Evolutionary conservation across 2,113 vertebrate species (phyloP), one percentile per base, ranked within the genome.

Genomic region (Sprattus sprattus): DNA sequence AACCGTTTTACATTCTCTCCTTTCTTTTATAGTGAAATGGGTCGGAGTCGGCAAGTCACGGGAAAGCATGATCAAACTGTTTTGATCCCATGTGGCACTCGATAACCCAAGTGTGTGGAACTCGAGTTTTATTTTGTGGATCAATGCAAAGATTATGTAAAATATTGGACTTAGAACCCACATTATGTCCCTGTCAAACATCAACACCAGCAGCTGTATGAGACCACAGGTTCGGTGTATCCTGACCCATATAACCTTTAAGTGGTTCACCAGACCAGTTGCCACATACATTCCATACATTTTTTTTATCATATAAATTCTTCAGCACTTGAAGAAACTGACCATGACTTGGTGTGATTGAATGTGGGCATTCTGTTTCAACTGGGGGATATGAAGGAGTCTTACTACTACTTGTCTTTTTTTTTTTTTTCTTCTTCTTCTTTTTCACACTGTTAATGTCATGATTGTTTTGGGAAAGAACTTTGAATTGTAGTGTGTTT

Each of bases 1-100:
- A 71, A 0, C 90, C 78, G 5, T 28, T 47, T 22, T 85, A 64
- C 5, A 28, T 28, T 50, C 47, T 87, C n/a, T 90, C 45, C 88
- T 45, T 54, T 83, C n/a, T 81, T 25, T 93, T 94, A 83, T 90
- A 96, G 95, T 96, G 87, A 96, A 96, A 91, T 96, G 95, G 95
- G 94, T 95, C 1, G 95, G 95, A 85, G 94, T 96, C 32, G 95
- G 95, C 78, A 96, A 96, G 90, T 95, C 94, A 88, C 92, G 95
- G 46, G 95, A 96, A 90, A 93, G 94, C 92, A 95, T 96, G 85
- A 91, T 96, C 89, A 96, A 95, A 89, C 92, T 95, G 86, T 94
- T 93, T 45, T 96, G 91, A 95, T 86, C 85, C 25, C 44, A 57
- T 16, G 18, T 46, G 0, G 28, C 57, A 78, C 54, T 54, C 60